Evolutionary conservation across 2,888 invertebrate genomes (phyloP).

Genomic region (Drosophila robusta): DNA sequence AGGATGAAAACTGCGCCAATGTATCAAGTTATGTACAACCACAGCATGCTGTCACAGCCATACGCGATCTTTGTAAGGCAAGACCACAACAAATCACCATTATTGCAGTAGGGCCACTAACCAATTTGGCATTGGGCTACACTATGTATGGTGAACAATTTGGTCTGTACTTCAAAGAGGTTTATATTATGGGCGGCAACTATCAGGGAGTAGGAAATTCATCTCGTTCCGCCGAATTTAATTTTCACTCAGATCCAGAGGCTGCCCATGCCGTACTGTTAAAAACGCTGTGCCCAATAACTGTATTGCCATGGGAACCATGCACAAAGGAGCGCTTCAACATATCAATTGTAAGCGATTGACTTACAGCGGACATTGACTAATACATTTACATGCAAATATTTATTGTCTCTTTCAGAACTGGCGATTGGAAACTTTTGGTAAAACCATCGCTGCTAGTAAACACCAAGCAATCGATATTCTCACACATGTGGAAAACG

Average conservation of each 20-base stretch:
- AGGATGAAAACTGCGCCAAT: slow-evolving; percentile 66
- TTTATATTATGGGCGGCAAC: slow-evolving; percentile 93
- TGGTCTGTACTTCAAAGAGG: slow-evolving; percentile 87
- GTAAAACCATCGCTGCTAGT: slow-evolving; percentile 66
- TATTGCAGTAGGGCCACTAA: slow-evolving; percentile 90
- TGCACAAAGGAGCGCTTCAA: slow-evolving; percentile 84
- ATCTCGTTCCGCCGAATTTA: slow-evolving; percentile 90
- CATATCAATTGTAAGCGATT: slow-evolving; percentile 76
- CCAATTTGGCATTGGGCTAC: slow-evolving; percentile 91
- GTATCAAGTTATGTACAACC: slow-evolving; percentile 85
- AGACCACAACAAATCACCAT: slow-evolving; percentile 87
- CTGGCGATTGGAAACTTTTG: slow-evolving; percentile 86
- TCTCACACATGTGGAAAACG: slow-evolving; percentile 86
- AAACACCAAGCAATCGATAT: slow-evolving; percentile 84
- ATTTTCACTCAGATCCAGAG: slow-evolving; percentile 92
- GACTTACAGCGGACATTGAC: not conserved
- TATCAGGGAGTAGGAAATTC: slow-evolving; percentile 87
- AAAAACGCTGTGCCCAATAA: slow-evolving; percentile 87
- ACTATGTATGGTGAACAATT: slow-evolving; percentile 88
- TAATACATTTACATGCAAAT: not conserved
- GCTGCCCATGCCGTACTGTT: slow-evolving; percentile 90
- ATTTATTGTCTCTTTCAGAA: slow-evolving; percentile 80
- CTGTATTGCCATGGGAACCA: slow-evolving; percentile 90
- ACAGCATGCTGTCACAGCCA: slow-evolving; percentile 87
- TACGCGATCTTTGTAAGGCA: slow-evolving; percentile 87